Percentiles rank a stretch among this genome's conserved stretches.
Evolutionary conservation across 2,888 invertebrate genomes (phyloP).

Genomic region (Cataglyphis altisquamis): DNA sequence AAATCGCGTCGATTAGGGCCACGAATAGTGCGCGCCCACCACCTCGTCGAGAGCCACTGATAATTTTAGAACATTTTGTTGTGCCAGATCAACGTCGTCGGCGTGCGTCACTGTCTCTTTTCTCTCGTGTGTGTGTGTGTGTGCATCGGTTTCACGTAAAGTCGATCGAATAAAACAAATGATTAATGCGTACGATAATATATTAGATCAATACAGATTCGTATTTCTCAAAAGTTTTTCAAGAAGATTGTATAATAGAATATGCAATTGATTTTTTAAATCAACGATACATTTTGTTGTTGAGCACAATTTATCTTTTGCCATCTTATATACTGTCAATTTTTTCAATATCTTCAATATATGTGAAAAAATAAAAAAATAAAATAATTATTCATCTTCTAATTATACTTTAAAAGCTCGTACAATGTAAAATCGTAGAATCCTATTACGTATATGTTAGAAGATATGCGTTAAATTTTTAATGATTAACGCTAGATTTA

Average conservation of each 20-base stretch:
- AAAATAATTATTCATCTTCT: neutral
- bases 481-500: neutral
- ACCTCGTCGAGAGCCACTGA: slow-evolving; percentile 76
- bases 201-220: neutral
- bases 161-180: neutral
- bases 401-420: neutral
- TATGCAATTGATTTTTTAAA: neutral
- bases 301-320: no score
- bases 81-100: slow-evolving; percentile 72
- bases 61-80: slow-evolving; percentile 84
- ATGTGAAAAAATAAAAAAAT: neutral
- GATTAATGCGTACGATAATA: neutral
- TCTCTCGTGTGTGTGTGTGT: neutral
- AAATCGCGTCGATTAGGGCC: slow-evolving; percentile 82
- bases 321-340: no score
- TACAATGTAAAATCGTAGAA: no score
- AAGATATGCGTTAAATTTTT: no score
- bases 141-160: slow-evolving; percentile 22
- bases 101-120: slow-evolving; percentile 52
- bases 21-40: slow-evolving; percentile 85
- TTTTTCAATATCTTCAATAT: neutral
- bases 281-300: no score
- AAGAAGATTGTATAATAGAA: neutral
- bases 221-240: neutral
- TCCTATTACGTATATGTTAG: no score